These are phyloP conservation scores for Chloroceryle inda DNA, from an alignment of 2,797 vertebrate species.

Conservation along the genomic window DNA sequence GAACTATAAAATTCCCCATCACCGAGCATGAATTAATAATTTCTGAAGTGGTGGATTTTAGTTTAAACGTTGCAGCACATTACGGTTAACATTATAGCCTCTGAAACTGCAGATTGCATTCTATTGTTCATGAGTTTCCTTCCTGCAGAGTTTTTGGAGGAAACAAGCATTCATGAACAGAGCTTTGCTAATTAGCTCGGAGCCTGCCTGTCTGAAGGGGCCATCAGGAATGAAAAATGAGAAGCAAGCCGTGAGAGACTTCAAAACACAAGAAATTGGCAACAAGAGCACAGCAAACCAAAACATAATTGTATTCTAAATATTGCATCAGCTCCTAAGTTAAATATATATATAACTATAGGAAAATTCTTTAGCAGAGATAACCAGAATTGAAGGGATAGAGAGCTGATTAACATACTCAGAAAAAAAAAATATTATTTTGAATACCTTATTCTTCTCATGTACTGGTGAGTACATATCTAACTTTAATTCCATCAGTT, in stretches of 20 bases:
- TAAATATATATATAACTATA: not conserved
- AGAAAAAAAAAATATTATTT: not conserved
- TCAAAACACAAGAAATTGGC: conserved; percentile 56
- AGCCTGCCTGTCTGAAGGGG: conserved; percentile 66
- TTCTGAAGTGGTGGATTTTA: not conserved
- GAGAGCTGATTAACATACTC: not conserved
- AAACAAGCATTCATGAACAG: conserved; percentile 65
- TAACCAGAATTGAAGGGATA: not conserved
- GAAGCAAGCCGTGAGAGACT: conserved; percentile 64
- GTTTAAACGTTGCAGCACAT: conserved; percentile 24
- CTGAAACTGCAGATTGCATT: conserved; percentile 39
- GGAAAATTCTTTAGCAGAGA: not conserved
- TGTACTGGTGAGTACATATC: not conserved
- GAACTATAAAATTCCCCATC: not conserved
- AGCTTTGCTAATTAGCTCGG: conserved; percentile 73
- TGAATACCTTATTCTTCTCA: not conserved
- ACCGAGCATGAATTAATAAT: conserved; percentile 13
- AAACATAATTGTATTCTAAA: conserved; percentile 48
- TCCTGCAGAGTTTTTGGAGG: conserved; percentile 70
- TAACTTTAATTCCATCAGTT: not conserved
- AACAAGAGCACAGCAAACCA: conserved; percentile 54
- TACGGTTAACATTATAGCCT: conserved; percentile 37
- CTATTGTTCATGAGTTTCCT: conserved; percentile 46
- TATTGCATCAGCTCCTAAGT: not conserved
- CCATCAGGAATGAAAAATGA: conserved; percentile 70